Base-by-base conservation (phyloP, 2,113 vertebrate genomes). In the Euleptes europaea region DNA sequence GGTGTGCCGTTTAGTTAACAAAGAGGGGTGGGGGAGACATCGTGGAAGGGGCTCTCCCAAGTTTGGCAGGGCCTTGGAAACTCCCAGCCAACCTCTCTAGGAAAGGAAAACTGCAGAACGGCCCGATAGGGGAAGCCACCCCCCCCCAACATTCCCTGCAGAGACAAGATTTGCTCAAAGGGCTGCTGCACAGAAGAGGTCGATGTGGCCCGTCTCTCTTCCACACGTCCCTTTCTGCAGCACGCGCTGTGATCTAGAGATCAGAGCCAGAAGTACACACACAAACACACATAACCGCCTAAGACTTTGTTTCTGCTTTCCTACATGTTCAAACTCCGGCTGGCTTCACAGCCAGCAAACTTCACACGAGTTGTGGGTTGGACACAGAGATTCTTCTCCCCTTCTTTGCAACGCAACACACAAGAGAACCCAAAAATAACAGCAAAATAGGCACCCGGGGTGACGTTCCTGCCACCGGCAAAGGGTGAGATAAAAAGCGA, bases 151-250 rank as follows among this genome's bases (percentile, higher is more conserved):
- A 33, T 4, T n/a, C 3, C 78, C n/a, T 35, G 77, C 65, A 88
- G 88, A 87, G 15, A 78, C 42, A 66, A 89, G 33, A 60, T 31
- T 1, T 40, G n/a, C 80, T 90, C 65, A 90, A 69, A 88, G 14
- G 2, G 1, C 47, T 65, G 40, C 88, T 75, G 28, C 33, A 67
- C 47, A 26, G 19, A 78, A 75, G 5, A 11, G 1, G 10, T 75
- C 77, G 35, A 66, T 42, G 71, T 51, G 38, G 33, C 3, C 40
- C 47, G 74, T 23, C 51, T 79, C 83, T 28, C 6, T 57, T n/a
- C 71, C 42, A 47, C 63, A 38, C 42, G 1, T 78, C 82, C n/a
- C 40, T 31, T 33, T 85, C 83, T 15, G 54, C n/a, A 80, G 75
- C 83, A 67, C 19, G 54, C 38, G 10, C 44, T 90, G 80, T 70